Base-by-base conservation (phyloP, 2,797 vertebrate genomes). In the Chelmon rostratus region DNA sequence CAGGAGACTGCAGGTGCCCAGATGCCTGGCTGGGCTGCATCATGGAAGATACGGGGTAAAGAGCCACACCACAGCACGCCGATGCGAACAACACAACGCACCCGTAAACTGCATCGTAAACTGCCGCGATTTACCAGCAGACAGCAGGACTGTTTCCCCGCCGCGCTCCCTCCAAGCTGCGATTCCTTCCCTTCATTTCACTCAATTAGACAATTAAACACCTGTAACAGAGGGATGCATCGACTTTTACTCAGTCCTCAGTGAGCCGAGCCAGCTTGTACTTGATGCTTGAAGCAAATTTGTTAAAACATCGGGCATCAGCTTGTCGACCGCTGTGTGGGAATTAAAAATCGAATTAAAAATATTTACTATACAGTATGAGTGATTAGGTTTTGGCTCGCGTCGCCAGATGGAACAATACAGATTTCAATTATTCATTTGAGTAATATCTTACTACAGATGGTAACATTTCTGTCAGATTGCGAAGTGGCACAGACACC, bases 11-110 rank as follows among this genome's bases (percentile, higher is more conserved):
- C 93, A 95, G 95, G 68, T 98, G 97, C 76, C 97, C 97, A 0
- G 97, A 99, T 50, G 68, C 90, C 25, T 99, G 97, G 97, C 94
- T 97, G 84, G 97, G 97, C 67, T 99, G 97, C 81, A 98, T 98
- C 92, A 98, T 98, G 97, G 97, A 98, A 79, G 97, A 98, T 92
- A 98, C 97, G 0, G 97, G 97, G 97, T 98, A 95, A 93, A 96
- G 33, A 47, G 62, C 35, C 23, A 28, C 35, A 42, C 15, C 12
- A 25, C 18, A 9, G 23, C 58, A 42, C 67, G n/a, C 19, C 15
- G 8, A 50, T 5, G 13, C 25, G 8, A 74, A 47, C 11, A 19
- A 35, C 54, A 73, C 0, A 56, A 63, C 44, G 53, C 58, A 78
- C 31, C 59, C 71, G 61, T 65, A 21, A 59, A 54, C 42, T 7